These are phyloP conservation scores for Geotrypetes seraphini DNA, from an alignment of 2,797 vertebrate species.

Conservation along the genomic window DNA sequence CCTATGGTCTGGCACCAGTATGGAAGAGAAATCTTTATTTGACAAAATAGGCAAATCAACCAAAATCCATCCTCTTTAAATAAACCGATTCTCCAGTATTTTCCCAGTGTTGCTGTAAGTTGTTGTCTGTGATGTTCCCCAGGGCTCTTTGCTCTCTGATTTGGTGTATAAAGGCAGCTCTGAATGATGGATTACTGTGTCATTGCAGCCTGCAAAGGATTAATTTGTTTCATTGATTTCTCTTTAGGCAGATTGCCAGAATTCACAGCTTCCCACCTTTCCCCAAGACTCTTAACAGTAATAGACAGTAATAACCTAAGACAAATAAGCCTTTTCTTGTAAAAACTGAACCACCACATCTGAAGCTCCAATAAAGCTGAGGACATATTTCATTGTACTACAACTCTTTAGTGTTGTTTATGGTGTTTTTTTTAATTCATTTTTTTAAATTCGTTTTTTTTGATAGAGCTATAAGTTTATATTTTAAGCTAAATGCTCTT, in stretches of 20 bases:
- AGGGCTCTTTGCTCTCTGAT: conserved; percentile 84
- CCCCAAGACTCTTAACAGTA: conserved; percentile 86
- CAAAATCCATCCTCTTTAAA: conserved; percentile 73
- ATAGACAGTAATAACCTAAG: conserved; percentile 98
- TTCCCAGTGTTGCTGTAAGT: conserved; percentile 74
- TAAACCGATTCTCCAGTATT: conserved; percentile 75
- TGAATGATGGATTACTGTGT: conserved; percentile 99
- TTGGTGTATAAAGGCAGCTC: conserved; percentile 94
- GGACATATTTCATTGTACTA: conserved; percentile 28
- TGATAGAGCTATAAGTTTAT: too few relatives aligned
- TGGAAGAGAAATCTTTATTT: conserved; percentile 54
- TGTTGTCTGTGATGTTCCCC: conserved; percentile 80
- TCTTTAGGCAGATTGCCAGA: conserved; percentile 99
- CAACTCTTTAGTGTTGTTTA: conserved; percentile 3
- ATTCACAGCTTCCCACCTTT: conserved; percentile 97
- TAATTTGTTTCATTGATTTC: conserved; percentile 99
- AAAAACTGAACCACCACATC: conserved; percentile 84
- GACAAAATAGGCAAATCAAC: conserved; percentile 63
- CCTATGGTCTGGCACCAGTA: conserved; percentile 15
- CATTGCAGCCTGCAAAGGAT: conserved; percentile 96
- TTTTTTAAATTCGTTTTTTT: too few relatives aligned
- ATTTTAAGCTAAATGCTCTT: too few relatives aligned
- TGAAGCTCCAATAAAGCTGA: conserved; percentile 44
- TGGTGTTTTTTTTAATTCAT: conserved; percentile 5
- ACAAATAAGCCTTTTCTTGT: conserved; percentile 93